Base-by-base conservation (phyloP, 2,888 invertebrate species). In the Dryocosmus kuriphilus region DNA sequence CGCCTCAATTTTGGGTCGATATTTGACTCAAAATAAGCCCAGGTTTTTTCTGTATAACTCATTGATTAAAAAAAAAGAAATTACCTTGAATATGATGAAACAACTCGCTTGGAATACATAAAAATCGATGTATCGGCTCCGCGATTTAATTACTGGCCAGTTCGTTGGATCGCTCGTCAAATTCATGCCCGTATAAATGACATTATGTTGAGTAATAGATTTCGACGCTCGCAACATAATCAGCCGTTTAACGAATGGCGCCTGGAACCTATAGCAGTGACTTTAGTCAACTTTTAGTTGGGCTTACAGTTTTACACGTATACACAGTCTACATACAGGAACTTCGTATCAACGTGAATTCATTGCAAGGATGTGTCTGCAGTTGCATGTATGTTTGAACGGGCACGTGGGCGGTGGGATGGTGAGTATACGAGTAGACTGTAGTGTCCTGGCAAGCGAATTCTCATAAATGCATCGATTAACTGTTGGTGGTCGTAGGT, bases 401-500 rank as follows among this genome's bases (percentile, higher is more conserved):
- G 30, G 57, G 75, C 62, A 79, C 65, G 63, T 77, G 74, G 76
- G 77, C 76, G 80, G 76, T 80, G 82, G 78, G 75, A 78, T 76
- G 63, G 32, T 65, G 77, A 77, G n/a, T n/a, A n/a, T n/a, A n/a
- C n/a, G n/a, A n/a, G n/a, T n/a, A n/a, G n/a, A n/a, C n/a, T n/a
- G 75, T 74, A 61, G 62, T 77, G 55, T 32, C 63, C 82, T 77
- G 84, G 74, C 86, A 77, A 84, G 85, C 86, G 84, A 88, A 88
- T 87, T 87, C 86, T 89, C 89, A 86, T 90, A 89, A 90, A 90
- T 88, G 88, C 89, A 89, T 90, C 88, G 89, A 90, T 90, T 89
- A 90, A 90, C 90, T 85, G 89, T 89, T 89, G 86, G 85, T 87
- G 88, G 87, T 88, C 89, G 87, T 85, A 87, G 86, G 86, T 88